phyloP scores from a whole-genome alignment of 2,113 vertebrate genomes.

The Rhadina sibilatrix region DNA sequence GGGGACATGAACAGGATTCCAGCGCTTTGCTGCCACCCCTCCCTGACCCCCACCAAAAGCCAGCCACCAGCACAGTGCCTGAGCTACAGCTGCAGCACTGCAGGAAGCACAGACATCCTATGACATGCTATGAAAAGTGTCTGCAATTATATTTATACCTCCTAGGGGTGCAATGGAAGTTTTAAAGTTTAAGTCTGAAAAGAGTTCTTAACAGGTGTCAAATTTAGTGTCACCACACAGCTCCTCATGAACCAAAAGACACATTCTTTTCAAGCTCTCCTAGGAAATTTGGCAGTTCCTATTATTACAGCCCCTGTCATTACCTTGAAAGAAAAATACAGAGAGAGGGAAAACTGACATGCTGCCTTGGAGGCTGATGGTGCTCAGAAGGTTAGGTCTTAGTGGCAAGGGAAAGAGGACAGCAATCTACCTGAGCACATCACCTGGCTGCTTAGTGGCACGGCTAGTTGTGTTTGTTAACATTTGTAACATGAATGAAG shows the following conservation, averaged over 20 bases:
- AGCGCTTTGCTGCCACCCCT: neutral
- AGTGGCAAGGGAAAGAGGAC: neutral
- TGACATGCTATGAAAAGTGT: neutral
- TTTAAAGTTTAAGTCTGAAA: constrained; percentile 7
- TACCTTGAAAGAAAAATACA: constrained; percentile 9
- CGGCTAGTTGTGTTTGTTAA: neutral
- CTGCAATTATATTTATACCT: constrained; percentile 9
- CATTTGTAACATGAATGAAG: neutral
- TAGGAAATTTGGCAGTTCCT: neutral
- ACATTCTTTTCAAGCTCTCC: constrained; percentile 8
- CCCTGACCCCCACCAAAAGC: neutral
- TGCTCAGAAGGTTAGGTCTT: neutral
- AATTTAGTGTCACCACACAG: neutral
- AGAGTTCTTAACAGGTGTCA: constrained; percentile 9
- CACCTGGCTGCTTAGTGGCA: neutral
- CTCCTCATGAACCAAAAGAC: neutral
- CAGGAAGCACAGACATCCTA: neutral
- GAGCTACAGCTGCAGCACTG: neutral
- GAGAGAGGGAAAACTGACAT: neutral
- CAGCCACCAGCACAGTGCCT: neutral
- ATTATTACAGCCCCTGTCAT: neutral
- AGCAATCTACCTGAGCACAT: neutral
- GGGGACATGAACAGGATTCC: neutral
- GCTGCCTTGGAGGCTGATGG: neutral
- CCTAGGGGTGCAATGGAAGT: neutral